phyloP scores from a whole-genome alignment of 1,140 invertebrate species.

The Cardiocondyla obscurior region DNA sequence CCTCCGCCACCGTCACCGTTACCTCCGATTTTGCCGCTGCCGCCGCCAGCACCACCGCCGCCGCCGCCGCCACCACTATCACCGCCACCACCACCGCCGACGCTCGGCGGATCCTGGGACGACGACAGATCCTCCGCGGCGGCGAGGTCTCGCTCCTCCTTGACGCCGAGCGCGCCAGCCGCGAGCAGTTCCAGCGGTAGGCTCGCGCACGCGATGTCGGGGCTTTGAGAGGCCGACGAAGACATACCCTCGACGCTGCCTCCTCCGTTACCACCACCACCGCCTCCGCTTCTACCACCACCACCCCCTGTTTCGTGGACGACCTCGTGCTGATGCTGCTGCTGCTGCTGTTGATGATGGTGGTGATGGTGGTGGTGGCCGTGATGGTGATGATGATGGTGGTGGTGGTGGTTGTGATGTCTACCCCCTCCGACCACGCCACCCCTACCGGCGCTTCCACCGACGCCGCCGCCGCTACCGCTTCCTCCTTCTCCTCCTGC shows the following conservation, averaged over 20 bases:
- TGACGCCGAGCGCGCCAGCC: conserved; percentile 82
- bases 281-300: conserved; percentile 66
- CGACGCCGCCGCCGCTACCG: conserved; percentile 63
- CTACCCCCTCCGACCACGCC: conserved; percentile 69
- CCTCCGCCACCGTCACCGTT: conserved; percentile 19
- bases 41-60: not conserved
- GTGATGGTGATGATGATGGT: conserved; percentile 63
- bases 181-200: conserved; percentile 83
- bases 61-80: conserved; percentile 3
- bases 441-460: conserved; percentile 79
- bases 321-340: conserved; percentile 67
- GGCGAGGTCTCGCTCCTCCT: conserved; percentile 82
- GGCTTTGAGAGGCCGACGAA: conserved; percentile 83
- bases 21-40: conserved; percentile 26
- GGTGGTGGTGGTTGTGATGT: conserved; percentile 70
- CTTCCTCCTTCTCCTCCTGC: conserved; percentile 66
- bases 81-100: conserved; percentile 21
- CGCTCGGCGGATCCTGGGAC: conserved; percentile 76
- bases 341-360: conserved; percentile 71
- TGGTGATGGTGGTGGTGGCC: conserved; percentile 75
- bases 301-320: conserved; percentile 61
- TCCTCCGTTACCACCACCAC: conserved; percentile 74
- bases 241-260: conserved; percentile 82
- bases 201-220: conserved; percentile 84
- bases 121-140: conserved; percentile 80